These are phyloP conservation scores for Leptopilina drosophilae DNA, from an alignment of 2,888 invertebrate species.

Conservation along the genomic window DNA sequence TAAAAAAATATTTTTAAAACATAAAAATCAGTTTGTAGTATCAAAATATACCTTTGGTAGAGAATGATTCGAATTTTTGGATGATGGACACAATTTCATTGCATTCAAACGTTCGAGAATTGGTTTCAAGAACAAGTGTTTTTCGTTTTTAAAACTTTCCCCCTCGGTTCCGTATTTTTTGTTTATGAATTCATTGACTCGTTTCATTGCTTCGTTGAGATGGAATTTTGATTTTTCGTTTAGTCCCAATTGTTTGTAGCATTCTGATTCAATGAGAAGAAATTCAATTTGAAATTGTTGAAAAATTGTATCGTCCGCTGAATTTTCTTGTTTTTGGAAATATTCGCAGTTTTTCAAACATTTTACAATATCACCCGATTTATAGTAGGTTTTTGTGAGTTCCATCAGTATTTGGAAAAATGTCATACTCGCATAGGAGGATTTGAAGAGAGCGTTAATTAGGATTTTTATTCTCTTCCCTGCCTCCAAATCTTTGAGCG, in stretches of 20 bases:
- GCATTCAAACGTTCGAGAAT: slow-evolving; percentile 45
- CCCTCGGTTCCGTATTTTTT: slow-evolving; percentile 12
- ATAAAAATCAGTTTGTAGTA: too few species aligned
- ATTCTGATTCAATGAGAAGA: slow-evolving; percentile 60
- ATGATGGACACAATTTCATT: slow-evolving; percentile 1
- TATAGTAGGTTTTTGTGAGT: slow-evolving; percentile 62
- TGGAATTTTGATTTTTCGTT: slow-evolving; percentile 50
- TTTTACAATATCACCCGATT: slow-evolving; percentile 55
- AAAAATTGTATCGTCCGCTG: slow-evolving; percentile 44
- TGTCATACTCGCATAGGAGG: slow-evolving; percentile 55
- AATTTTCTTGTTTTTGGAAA: slow-evolving; percentile 55
- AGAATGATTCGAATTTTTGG: background rate
- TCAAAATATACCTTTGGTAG: background rate
- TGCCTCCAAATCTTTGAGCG: slow-evolving; percentile 18
- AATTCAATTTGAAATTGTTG: slow-evolving; percentile 60
- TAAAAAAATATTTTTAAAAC: background rate
- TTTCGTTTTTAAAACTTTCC: slow-evolving; percentile 47
- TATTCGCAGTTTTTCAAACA: slow-evolving; percentile 67
- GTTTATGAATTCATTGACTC: slow-evolving; percentile 50
- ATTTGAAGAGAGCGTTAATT: slow-evolving; percentile 66
- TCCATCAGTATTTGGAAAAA: slow-evolving; percentile 63
- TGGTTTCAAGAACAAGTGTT: slow-evolving; percentile 51
- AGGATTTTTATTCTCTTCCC: slow-evolving; percentile 54
- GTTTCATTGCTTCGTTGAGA: slow-evolving; percentile 55
- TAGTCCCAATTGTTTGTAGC: slow-evolving; percentile 56